phyloP scores from a whole-genome alignment of 2,888 invertebrate genomes.

The Maniola hyperantus region DNA sequence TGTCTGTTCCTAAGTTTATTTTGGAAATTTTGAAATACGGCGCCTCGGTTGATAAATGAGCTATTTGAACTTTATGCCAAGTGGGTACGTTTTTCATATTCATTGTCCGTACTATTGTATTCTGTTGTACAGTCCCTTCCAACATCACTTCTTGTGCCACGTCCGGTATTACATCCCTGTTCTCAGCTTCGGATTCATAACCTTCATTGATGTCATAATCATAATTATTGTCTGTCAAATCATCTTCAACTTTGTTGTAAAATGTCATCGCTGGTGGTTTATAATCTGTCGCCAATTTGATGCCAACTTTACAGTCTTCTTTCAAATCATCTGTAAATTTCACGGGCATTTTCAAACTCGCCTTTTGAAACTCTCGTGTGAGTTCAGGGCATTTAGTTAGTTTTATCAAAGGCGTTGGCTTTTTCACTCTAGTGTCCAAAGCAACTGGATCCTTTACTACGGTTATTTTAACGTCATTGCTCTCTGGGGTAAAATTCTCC shows the following conservation, averaged over 20 bases:
- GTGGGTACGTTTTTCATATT: slow-evolving; percentile 55
- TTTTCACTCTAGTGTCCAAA: not conserved
- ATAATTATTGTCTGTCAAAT: not conserved
- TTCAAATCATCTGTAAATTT: slow-evolving; percentile 48
- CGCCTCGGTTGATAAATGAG: slow-evolving; percentile 60
- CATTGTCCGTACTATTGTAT: slow-evolving; percentile 45
- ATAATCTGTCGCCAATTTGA: slow-evolving; percentile 49
- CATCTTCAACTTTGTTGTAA: slow-evolving; percentile 11
- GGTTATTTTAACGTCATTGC: slow-evolving; percentile 41
- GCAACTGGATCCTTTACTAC: slow-evolving; percentile 1
- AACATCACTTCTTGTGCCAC: slow-evolving; percentile 67
- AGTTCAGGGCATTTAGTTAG: slow-evolving; percentile 51
- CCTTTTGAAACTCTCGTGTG: slow-evolving; percentile 24
- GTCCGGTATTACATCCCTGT: slow-evolving; percentile 57
- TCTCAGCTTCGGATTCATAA: slow-evolving; percentile 39
- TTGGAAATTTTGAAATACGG: slow-evolving; percentile 71
- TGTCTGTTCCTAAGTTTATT: slow-evolving; percentile 37
- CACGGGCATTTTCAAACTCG: slow-evolving; percentile 56
- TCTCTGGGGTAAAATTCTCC: slow-evolving; percentile 67
- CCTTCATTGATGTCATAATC: slow-evolving; percentile 30
- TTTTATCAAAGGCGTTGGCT: slow-evolving; percentile 49
- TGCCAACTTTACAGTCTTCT: slow-evolving; percentile 46
- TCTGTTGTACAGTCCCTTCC: slow-evolving; percentile 51
- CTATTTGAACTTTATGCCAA: slow-evolving; percentile 57
- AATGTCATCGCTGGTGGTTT: slow-evolving; percentile 14